Conservation (phyloP, 2,888 invertebrate genomes). For the Noctua janthina region DNA sequence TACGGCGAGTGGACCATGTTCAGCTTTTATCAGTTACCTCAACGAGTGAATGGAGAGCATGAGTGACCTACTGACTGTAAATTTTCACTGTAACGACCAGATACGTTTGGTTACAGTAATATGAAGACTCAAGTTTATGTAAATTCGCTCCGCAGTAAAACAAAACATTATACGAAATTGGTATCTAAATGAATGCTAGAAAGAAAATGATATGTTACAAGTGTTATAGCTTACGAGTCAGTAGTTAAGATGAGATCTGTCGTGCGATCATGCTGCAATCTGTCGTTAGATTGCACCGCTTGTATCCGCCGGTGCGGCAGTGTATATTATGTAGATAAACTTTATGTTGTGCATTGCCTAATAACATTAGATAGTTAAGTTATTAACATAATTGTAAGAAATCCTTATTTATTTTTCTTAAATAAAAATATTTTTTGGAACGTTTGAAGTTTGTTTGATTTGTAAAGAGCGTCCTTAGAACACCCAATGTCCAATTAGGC, state of each 20-base stretch:
- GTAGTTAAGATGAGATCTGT: slow-evolving; percentile 31
- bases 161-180: background rate
- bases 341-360: slow-evolving; percentile 77
- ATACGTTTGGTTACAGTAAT: background rate
- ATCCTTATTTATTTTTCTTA: slow-evolving; percentile 71
- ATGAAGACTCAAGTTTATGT: background rate
- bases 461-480: background rate
- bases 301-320: slow-evolving; percentile 28
- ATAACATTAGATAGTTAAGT: slow-evolving; percentile 71
- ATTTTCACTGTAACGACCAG: slow-evolving; percentile 1
- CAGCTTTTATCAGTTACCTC: slow-evolving; percentile 62
- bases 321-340: slow-evolving; percentile 50
- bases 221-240: slow-evolving; percentile 31
- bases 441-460: slow-evolving; percentile 28
- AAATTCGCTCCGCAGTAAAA: background rate
- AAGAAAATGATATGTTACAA: slow-evolving; percentile 2
- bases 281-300: slow-evolving; percentile 27
- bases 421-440: slow-evolving; percentile 65
- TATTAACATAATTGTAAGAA: slow-evolving; percentile 76
- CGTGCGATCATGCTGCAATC: slow-evolving; percentile 33
- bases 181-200: background rate
- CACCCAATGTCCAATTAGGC: no score
- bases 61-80: slow-evolving; percentile 26
- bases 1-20: slow-evolving; percentile 38
- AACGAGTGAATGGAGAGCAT: slow-evolving; percentile 21